Evolutionary conservation across 1,140 invertebrate genomes (phyloP), one percentile per base, ranked within the genome.

Genomic region (Alviniconcha marisindica): DNA sequence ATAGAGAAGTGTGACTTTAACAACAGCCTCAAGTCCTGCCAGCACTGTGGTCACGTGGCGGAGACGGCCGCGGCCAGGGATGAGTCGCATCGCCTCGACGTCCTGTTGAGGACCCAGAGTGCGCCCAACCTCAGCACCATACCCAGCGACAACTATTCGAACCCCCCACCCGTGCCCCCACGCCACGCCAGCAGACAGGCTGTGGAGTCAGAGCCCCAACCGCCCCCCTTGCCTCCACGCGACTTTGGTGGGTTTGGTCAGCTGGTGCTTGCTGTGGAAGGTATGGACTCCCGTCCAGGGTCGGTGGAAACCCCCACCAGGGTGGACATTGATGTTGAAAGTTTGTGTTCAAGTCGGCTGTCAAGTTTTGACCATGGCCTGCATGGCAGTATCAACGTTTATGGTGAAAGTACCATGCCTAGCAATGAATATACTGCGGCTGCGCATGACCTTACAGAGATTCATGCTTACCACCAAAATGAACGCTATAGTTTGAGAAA

Each of bases 1-100:
- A 84, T 84, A 10, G 83, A 84, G 54, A 73, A 81, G 56, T 81
- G 79, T 38, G 83, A 82, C 15, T 80, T 80, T 31, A 36, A 80
- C 0, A n/a, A 80, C 60, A 28, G 60, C n/a, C 44, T 24, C 24
- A 76, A 33, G 28, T 48, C 54, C 5, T 60, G 77, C 44, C 77
- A 78, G 24, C 3, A 21, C 31, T 56, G 77, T 42, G 54, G 77
- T 10, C n/a, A n/a, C n/a, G 12, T 14, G 1, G 54, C 21, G 28
- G 51, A 14, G 31, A 12, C 36, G 28, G 71, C 14, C 14, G 15
- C 31, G 0, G 21, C 14, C 1, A 7, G 31, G 0, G 18, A 10
- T 36, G 15, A 63, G 0, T 28, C 33, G 14, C 24, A 5, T 21
- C 24, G 14, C 38, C 7, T 63, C 33, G 31, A 33, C 0, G n/a